A percentile compares a stretch with the other conserved stretches of the same genome.
These are phyloP conservation scores for Diabrotica undecimpunctata DNA, from an alignment of 1,140 invertebrate genomes.

Conservation along the genomic window DNA sequence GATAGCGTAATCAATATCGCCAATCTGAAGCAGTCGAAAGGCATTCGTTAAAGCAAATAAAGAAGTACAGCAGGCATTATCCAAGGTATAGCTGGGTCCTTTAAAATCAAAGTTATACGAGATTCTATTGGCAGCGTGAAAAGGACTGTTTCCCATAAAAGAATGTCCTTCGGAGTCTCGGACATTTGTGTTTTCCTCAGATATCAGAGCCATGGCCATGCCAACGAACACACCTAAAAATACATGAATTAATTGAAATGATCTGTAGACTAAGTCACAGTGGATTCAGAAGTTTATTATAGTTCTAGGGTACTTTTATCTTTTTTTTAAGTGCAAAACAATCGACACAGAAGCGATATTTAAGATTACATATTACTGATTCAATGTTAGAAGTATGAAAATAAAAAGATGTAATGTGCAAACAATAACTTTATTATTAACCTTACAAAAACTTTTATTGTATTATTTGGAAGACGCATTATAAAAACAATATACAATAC, in stretches of 20 bases:
- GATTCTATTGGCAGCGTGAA: slow-evolving; percentile 65
- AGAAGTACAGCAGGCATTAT: slow-evolving; percentile 85
- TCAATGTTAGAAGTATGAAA: too few species aligned
- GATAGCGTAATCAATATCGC: slow-evolving; percentile 79
- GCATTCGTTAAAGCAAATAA: slow-evolving; percentile 80
- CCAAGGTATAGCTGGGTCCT: slow-evolving; percentile 77
- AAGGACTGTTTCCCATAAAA: slow-evolving; percentile 11
- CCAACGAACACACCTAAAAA: slow-evolving; percentile 50
- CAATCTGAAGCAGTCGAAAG: slow-evolving; percentile 66
- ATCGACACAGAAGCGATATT: too few species aligned
- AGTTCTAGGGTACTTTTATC: too few species aligned
- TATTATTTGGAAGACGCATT: too few species aligned
- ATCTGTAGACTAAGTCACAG: too few species aligned
- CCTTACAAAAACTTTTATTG: too few species aligned
- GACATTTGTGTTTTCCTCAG: background rate
- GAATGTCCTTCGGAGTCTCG: slow-evolving; percentile 19
- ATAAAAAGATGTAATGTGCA: too few species aligned
- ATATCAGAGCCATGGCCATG: slow-evolving; percentile 54
- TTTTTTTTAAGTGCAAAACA: too few species aligned
- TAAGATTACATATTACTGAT: too few species aligned
- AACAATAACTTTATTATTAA: too few species aligned
- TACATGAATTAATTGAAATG: background rate
- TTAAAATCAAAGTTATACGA: slow-evolving; percentile 66
- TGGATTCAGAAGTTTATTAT: too few species aligned
- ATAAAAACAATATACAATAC: too few species aligned